Evolutionary conservation across 2,797 vertebrate species (phyloP).

Genomic region (Gobio occitaniae): DNA sequence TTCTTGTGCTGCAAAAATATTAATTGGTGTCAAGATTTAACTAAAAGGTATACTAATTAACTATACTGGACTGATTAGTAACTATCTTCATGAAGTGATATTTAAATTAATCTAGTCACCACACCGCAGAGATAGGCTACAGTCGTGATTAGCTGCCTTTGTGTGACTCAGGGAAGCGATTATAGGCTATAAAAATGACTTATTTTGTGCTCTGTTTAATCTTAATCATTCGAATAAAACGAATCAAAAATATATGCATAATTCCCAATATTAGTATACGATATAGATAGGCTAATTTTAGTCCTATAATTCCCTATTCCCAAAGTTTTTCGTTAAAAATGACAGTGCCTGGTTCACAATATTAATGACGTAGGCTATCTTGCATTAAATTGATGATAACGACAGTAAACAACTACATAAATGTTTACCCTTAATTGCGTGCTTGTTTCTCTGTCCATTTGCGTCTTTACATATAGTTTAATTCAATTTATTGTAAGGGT

Average conservation of each 20-base stretch:
- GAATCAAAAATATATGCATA: not conserved
- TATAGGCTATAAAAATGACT: not conserved
- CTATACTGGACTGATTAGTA: not conserved
- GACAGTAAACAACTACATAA: not conserved
- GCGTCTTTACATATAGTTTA: not conserved
- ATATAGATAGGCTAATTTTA: not conserved
- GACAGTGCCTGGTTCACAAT: not conserved
- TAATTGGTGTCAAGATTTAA: not conserved
- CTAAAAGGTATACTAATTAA: not conserved
- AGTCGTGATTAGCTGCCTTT: not conserved
- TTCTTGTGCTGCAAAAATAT: conserved; percentile 1
- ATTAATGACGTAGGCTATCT: not conserved
- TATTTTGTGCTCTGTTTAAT: not conserved
- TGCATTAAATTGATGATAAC: not conserved
- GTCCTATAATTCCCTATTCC: not conserved
- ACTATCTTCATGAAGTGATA: not conserved
- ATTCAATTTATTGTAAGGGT: not conserved
- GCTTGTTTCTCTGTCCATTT: not conserved
- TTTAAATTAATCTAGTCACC: conserved; percentile 2
- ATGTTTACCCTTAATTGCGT: not conserved
- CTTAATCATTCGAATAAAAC: not conserved
- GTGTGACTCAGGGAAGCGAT: not conserved
- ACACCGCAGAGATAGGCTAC: not conserved
- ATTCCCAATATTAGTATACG: not conserved
- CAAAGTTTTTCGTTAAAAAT: not conserved